These are phyloP conservation scores for Hylyphantes graminicola DNA, from an alignment of 1,140 invertebrate genomes.

Conservation along the genomic window DNA sequence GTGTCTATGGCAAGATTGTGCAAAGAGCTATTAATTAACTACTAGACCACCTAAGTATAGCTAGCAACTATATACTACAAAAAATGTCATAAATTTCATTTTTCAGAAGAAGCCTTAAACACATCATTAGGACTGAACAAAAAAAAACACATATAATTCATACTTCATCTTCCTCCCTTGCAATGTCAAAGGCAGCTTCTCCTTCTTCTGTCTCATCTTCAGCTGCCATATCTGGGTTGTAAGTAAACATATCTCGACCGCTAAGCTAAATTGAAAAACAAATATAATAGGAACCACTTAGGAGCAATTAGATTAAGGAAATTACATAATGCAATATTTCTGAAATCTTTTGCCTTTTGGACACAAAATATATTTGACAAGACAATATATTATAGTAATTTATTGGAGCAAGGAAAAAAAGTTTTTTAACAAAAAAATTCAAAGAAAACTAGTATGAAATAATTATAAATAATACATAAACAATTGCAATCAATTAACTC, in stretches of 20 bases:
- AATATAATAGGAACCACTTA: slow-evolving; percentile 17
- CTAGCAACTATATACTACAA: background rate
- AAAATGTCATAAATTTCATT: slow-evolving; percentile 29
- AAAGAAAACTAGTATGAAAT: no score
- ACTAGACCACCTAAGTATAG: no score
- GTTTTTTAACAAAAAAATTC: no score
- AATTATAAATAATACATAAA: no score
- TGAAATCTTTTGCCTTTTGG: no score
- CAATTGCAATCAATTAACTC: no score
- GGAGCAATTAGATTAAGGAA: background rate
- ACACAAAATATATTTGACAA: no score
- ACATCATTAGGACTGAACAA: no score
- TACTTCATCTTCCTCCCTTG: slow-evolving; percentile 70
- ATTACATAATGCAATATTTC: no score
- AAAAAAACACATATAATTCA: slow-evolving; percentile 15
- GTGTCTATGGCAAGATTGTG: background rate
- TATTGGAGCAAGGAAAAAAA: background rate
- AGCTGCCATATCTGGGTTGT: slow-evolving; percentile 92
- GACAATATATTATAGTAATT: background rate
- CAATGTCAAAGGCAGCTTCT: slow-evolving; percentile 77
- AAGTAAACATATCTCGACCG: slow-evolving; percentile 99
- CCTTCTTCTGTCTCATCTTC: slow-evolving; percentile 79
- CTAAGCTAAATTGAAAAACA: slow-evolving; percentile 77
- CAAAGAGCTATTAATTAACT: background rate
- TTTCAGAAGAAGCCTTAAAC: no score